These are phyloP conservation scores for Brachionus rubens DNA, from an alignment of 1,140 invertebrate genomes.

Conservation along the genomic window DNA sequence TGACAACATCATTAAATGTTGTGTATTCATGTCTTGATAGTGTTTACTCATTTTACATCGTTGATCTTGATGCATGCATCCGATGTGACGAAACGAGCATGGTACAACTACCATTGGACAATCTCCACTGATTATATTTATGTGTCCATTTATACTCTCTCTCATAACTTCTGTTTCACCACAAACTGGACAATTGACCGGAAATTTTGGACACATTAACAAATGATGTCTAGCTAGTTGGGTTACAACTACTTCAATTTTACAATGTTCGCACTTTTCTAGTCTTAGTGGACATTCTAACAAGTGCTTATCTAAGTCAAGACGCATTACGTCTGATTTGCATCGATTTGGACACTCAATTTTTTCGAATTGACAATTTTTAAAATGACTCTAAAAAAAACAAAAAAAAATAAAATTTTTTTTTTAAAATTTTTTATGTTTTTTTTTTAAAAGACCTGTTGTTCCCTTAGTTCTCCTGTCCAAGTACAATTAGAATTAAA, in stretches of 20 bases:
- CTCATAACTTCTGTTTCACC: conserved; percentile 31
- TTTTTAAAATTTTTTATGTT: neutral
- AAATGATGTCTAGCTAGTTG: conserved; percentile 21
- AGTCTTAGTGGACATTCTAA: conserved; percentile 35
- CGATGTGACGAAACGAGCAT: conserved; percentile 18
- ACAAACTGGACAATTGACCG: conserved; percentile 33
- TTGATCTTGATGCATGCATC: conserved; percentile 21
- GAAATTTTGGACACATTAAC: conserved; percentile 36
- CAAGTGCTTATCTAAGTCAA: conserved; percentile 32
- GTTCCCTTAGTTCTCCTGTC: conserved; percentile 34
- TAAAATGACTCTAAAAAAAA: conserved; percentile 32
- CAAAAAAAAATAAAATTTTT: neutral
- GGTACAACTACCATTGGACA: conserved; percentile 32
- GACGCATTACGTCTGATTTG: conserved; percentile 43
- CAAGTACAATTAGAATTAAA: conserved; percentile 31
- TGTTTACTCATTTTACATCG: conserved; percentile 44
- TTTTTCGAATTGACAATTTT: conserved; percentile 45
- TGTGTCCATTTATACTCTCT: conserved; percentile 26
- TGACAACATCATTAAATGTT: conserved; percentile 34
- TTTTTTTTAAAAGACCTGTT: conserved; percentile 8
- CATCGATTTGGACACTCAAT: conserved; percentile 40
- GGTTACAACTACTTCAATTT: conserved; percentile 34
- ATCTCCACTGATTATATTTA: conserved; percentile 26
- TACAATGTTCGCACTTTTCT: conserved; percentile 36
- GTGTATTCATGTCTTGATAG: conserved; percentile 37